Evolutionary conservation across 2,888 invertebrate species (phyloP).

Genomic region (Ennomos erosarius): DNA sequence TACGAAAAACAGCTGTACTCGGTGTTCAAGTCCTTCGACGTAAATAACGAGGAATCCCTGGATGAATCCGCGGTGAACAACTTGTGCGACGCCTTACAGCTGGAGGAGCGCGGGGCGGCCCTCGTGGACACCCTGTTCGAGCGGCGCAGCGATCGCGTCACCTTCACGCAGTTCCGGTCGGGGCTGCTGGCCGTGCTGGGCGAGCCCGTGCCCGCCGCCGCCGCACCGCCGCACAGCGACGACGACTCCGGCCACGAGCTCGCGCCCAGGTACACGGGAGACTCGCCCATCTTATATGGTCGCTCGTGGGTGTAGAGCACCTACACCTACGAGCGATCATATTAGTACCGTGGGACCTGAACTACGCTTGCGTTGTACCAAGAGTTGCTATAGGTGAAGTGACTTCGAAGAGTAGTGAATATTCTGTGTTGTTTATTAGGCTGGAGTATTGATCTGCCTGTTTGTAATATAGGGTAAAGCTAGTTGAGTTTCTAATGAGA

Average conservation of each 20-base stretch:
- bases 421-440: too few species aligned
- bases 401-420: too few species aligned
- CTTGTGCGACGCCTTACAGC: constrained; percentile 91
- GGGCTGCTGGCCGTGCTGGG: constrained; percentile 90
- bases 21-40: constrained; percentile 92
- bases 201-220: constrained; percentile 58
- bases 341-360: too few species aligned
- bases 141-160: constrained; percentile 72
- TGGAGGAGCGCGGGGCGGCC: constrained; percentile 89
- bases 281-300: too few species aligned
- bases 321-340: too few species aligned
- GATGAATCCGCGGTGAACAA: constrained; percentile 87
- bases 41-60: constrained; percentile 88
- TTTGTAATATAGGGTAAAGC: too few species aligned
- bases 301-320: too few species aligned
- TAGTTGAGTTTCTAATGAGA: too few species aligned
- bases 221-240: constrained; percentile 62
- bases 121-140: constrained; percentile 86
- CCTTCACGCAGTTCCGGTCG: constrained; percentile 91
- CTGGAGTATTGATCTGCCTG: too few species aligned
- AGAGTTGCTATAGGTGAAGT: too few species aligned
- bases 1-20: constrained; percentile 93
- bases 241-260: constrained; percentile 88
- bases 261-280: constrained; percentile 86
- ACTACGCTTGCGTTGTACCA: too few species aligned